These are phyloP conservation scores for Popillia japonica DNA, from an alignment of 1,140 invertebrate genomes.

Conservation along the genomic window DNA sequence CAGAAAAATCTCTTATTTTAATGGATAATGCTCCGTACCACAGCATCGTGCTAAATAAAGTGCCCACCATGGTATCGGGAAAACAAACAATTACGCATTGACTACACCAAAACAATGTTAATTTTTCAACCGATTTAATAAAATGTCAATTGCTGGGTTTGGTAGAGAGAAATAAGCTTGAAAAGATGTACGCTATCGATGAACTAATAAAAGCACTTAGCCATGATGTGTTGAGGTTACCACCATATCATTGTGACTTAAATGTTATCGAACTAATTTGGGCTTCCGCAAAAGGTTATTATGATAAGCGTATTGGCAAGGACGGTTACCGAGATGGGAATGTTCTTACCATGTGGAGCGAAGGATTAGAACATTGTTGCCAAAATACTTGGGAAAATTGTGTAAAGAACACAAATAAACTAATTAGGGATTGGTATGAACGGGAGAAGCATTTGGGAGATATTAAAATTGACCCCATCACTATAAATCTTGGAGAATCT, in stretches of 20 bases:
- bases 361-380: not conserved
- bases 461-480: too few species aligned
- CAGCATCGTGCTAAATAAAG: too few species aligned
- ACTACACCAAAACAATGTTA: not conserved
- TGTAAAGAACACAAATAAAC: too few species aligned
- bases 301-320: conserved; percentile 38
- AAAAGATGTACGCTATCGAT: not conserved
- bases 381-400: not conserved
- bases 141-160: not conserved
- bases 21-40: too few species aligned
- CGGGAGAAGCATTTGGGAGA: too few species aligned
- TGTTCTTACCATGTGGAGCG: conserved; percentile 22
- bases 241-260: conserved; percentile 57
- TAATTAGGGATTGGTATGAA: too few species aligned
- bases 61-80: too few species aligned
- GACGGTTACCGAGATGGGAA: conserved; percentile 13
- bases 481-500: too few species aligned
- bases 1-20: too few species aligned
- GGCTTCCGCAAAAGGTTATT: conserved; percentile 51
- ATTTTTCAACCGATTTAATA: conserved; percentile 3
- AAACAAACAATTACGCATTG: too few species aligned
- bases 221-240: conserved; percentile 44
- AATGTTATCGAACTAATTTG: conserved; percentile 59
- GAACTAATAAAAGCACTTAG: not conserved
- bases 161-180: conserved; percentile 10